phyloP scores from a whole-genome alignment of 2,797 vertebrate genomes.

The Dendrocincla tyrannina region DNA sequence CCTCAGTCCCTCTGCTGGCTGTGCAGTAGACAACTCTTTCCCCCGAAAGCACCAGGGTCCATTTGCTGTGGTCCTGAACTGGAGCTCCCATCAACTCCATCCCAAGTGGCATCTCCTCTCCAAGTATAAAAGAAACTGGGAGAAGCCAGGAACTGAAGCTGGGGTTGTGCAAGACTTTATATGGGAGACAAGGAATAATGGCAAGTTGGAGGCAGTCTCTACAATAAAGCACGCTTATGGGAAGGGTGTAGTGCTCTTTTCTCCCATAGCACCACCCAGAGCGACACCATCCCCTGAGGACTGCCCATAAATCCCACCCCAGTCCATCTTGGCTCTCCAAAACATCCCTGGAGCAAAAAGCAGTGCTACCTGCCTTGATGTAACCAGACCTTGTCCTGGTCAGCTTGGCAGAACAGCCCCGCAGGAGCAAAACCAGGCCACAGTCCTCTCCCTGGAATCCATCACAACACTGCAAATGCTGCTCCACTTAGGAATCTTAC shows the following conservation, averaged over 20 bases:
- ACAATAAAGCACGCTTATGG: background rate
- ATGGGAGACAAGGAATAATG: fast-evolving
- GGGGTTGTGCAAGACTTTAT: background rate
- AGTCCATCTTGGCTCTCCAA: background rate
- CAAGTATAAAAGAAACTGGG: background rate
- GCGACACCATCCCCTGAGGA: background rate
- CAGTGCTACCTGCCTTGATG: background rate
- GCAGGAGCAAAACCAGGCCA: background rate
- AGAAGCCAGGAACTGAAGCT: background rate
- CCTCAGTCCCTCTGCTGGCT: background rate
- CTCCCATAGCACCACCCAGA: background rate
- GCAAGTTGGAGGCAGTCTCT: background rate
- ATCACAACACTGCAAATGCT: background rate
- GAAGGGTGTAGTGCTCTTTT: background rate
- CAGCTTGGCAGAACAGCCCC: background rate
- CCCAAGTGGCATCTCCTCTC: background rate
- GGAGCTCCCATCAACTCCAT: background rate
- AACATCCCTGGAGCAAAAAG: background rate
- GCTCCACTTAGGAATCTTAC: conserved; percentile 47
- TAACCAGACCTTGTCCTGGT: background rate
- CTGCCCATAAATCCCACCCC: background rate
- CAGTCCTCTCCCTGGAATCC: background rate
- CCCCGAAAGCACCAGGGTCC: background rate
- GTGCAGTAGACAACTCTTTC: background rate
- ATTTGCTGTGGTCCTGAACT: background rate